Percentiles rank a stretch among this genome's conserved stretches.
phyloP scores from a whole-genome alignment of 2,797 vertebrate species.

The Falco concolor region DNA sequence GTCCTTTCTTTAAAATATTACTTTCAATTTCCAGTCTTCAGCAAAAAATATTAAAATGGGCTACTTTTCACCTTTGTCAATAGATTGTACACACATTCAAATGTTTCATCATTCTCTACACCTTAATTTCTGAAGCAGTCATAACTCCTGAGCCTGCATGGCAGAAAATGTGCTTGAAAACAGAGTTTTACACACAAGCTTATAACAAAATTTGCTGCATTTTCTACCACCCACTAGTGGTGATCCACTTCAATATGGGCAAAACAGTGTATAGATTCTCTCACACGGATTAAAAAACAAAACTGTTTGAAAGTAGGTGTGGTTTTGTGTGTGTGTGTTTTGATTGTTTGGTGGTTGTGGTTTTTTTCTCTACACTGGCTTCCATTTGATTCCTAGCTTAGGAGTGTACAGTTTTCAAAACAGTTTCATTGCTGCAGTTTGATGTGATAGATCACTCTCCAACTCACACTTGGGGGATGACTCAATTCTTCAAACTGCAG shows the following conservation, averaged over 20 bases:
- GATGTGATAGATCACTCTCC: not conserved
- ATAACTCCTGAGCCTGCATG: not conserved
- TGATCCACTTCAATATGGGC: not conserved
- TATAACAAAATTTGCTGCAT: not conserved
- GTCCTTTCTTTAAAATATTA: conserved; percentile 13
- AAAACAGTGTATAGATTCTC: not conserved
- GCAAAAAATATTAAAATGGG: not conserved
- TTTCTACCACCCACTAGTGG: not conserved
- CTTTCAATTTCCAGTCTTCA: conserved; percentile 1
- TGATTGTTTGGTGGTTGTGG: not conserved
- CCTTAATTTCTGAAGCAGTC: not conserved
- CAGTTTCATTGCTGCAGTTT: not conserved
- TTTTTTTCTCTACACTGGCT: not conserved
- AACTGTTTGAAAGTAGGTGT: not conserved
- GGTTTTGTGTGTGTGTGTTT: not conserved
- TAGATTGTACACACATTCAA: not conserved
- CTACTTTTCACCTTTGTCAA: not conserved
- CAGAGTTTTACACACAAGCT: not conserved
- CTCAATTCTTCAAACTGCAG: not conserved
- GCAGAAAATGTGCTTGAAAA: not conserved
- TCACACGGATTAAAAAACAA: not conserved
- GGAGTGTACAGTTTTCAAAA: not conserved
- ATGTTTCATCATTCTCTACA: not conserved
- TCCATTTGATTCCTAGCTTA: not conserved
- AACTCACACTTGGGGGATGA: not conserved